Evolutionary conservation across 1,140 invertebrate genomes (phyloP).

Genomic region (Drosophila baimaii): DNA sequence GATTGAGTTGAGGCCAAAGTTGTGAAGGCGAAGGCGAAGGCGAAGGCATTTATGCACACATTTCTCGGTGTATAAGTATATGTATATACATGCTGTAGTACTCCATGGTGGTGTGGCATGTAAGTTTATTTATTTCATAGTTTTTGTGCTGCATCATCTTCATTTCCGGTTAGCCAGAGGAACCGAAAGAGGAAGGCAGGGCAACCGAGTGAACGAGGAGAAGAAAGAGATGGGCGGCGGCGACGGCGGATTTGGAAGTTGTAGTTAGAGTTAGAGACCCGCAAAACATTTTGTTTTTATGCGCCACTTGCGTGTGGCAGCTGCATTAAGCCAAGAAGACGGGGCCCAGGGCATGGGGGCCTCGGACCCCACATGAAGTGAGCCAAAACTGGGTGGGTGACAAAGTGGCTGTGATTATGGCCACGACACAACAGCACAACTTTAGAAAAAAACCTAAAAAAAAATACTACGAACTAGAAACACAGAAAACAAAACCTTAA

Average conservation of each 20-base stretch:
- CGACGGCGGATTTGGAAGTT: conserved; percentile 13
- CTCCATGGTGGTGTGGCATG: conserved; percentile 40
- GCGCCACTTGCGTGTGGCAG: conserved; percentile 77
- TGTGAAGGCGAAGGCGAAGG: conserved; percentile 10
- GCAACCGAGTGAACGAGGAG: not conserved
- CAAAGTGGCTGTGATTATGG: conserved; percentile 78
- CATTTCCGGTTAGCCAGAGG: conserved; percentile 70
- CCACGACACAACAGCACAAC: conserved; percentile 45
- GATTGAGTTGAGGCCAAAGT: conserved; percentile 24
- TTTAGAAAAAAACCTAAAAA: conserved; percentile 5
- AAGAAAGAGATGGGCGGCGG: conserved; percentile 23
- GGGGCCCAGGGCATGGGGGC: not conserved
- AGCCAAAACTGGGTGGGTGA: conserved; percentile 67
- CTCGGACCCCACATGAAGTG: conserved; percentile 39
- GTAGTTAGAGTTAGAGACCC: conserved; percentile 24
- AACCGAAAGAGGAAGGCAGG: conserved; percentile 15
- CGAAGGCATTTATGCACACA: conserved; percentile 60
- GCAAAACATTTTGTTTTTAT: conserved; percentile 78
- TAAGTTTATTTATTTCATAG: conserved; percentile 78
- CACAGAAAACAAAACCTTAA: not conserved
- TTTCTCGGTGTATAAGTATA: conserved; percentile 10
- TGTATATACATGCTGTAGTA: not conserved
- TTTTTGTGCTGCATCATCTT: conserved; percentile 82
- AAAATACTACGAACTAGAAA: conserved; percentile 10
- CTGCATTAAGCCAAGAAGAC: conserved; percentile 63